These are phyloP conservation scores for Brachirus orientalis DNA, from an alignment of 2,113 vertebrate species.

Conservation along the genomic window DNA sequence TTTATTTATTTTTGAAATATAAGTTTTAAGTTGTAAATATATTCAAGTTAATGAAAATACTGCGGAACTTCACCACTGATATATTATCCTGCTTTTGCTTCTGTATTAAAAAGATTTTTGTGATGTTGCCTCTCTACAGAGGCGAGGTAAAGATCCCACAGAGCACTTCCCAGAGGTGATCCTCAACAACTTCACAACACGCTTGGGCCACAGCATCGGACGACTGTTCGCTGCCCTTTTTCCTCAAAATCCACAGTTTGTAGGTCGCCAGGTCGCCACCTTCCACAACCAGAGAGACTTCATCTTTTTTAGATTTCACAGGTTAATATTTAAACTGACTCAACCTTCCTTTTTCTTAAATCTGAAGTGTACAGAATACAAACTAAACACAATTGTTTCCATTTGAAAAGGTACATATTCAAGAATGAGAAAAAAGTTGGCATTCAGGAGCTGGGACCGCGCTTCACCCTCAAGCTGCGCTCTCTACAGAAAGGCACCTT, in stretches of 20 bases:
- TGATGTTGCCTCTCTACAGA: constrained; percentile 70
- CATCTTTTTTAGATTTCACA: constrained; percentile 97
- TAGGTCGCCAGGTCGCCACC: constrained; percentile 95
- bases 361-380: not conserved
- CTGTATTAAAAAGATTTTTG: not conserved
- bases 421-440: constrained; percentile 97
- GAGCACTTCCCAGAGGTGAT: constrained; percentile 93
- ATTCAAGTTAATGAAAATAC: too few relatives aligned
- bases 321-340: constrained; percentile 75
- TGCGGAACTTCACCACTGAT: too few relatives aligned
- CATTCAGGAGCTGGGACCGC: constrained; percentile 96
- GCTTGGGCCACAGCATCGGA: constrained; percentile 92
- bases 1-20: too few relatives aligned
- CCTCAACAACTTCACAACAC: constrained; percentile 94
- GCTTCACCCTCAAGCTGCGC: constrained; percentile 95
- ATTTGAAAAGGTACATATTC: constrained; percentile 89
- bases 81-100: too few relatives aligned
- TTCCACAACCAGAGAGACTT: constrained; percentile 99
- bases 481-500: constrained; percentile 98
- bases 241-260: constrained; percentile 93
- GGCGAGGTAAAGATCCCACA: constrained; percentile 91
- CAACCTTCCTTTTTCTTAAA: not conserved
- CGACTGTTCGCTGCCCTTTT: constrained; percentile 95
- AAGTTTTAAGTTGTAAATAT: too few relatives aligned
- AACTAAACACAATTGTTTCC: not conserved